Evolutionary conservation across 1,140 invertebrate genomes (phyloP).

Genomic region (Pemphigus obesinymphae): DNA sequence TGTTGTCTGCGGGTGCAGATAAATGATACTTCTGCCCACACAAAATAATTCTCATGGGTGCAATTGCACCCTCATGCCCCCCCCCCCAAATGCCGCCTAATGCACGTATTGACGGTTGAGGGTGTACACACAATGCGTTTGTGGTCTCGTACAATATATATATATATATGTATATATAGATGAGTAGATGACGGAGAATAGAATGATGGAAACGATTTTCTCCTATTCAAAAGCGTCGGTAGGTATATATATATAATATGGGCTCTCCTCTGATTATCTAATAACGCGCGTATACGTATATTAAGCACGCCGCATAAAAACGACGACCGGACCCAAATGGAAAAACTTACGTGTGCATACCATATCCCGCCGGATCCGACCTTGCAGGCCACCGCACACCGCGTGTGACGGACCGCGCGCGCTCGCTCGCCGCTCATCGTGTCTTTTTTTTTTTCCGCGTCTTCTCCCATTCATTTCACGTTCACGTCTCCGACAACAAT

Average conservation of each 20-base stretch:
- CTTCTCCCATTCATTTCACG: neutral
- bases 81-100: no score
- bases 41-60: no score
- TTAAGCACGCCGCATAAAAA: neutral
- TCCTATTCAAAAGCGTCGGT: neutral
- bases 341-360: no score
- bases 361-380: no score
- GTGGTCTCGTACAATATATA: no score
- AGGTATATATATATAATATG: neutral
- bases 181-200: neutral
- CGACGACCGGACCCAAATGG: neutral
- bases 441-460: neutral
- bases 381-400: neutral
- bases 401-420: neutral
- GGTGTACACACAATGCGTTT: neutral
- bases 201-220: conserved; percentile 12
- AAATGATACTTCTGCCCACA: no score
- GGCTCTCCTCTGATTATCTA: neutral
- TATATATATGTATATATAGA: neutral
- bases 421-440: no score
- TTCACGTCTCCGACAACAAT: neutral
- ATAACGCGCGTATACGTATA: neutral
- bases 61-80: no score
- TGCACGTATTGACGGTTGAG: neutral
- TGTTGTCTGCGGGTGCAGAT: no score